Conservation (phyloP, 2,888 invertebrate genomes). For the Sinhomidia bicolor region DNA sequence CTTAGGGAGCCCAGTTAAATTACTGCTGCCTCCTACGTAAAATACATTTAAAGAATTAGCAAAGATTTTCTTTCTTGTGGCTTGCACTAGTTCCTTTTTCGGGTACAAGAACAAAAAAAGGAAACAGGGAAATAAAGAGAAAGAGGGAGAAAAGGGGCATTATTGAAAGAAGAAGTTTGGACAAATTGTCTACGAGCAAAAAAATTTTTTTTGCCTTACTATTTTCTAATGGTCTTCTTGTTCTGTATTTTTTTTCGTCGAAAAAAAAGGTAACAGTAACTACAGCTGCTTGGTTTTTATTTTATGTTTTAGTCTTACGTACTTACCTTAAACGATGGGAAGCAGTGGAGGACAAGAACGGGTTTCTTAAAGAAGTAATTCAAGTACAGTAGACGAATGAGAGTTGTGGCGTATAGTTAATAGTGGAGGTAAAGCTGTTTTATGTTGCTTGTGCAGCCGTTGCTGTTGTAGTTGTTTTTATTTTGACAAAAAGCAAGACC, state of each 20-base stretch:
- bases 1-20: not conserved
- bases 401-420: too few relatives aligned
- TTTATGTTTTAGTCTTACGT: not conserved
- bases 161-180: conserved; percentile 27
- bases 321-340: conserved; percentile 17
- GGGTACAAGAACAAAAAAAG: not conserved
- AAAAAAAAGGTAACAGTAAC: not conserved
- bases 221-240: not conserved
- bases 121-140: not conserved
- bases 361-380: conserved; percentile 17
- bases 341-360: not conserved
- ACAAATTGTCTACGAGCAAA: conserved; percentile 20
- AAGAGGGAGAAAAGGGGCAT: not conserved
- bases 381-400: not conserved
- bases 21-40: conserved; percentile 32
- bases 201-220: not conserved
- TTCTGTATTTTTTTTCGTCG: not conserved
- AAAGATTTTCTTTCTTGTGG: conserved; percentile 42
- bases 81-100: not conserved
- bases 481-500: not conserved
- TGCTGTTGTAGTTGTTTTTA: not conserved
- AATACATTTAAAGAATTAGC: conserved; percentile 44
- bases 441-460: too few relatives aligned
- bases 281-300: not conserved
- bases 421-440: too few relatives aligned